Evolutionary conservation across 1,140 invertebrate species (phyloP), one percentile per base, ranked within the genome.

Genomic region (Drosophila rhopaloa): DNA sequence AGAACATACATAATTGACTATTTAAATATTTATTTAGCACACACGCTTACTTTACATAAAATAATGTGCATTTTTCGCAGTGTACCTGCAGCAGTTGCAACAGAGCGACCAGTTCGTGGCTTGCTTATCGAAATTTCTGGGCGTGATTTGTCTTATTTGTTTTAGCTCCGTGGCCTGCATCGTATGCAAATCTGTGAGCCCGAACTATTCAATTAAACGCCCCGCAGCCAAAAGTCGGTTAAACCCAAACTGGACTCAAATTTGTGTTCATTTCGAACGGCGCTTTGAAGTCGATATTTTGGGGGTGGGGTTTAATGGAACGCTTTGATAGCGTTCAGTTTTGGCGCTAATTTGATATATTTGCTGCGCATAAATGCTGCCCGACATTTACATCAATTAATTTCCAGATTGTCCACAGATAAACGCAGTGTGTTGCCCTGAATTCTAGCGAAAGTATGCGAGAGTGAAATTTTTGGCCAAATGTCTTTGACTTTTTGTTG

Each of bases 201-300:
- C 46, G 53, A 81, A 86, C 82, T 88, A 88, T 88, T 88, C 84
- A 88, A 88, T 88, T 88, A 88, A 89, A 88, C 84, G 84, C 84
- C 84, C 84, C 84, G 68, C 72, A 66, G 84, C 84, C 72, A 84
- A 66, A 79, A 59, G 54, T 67, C 65, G 65, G 63, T 47, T 47
- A 38, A 67, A 63, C 41, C 54, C 53, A 27, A 46, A 62, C 57
- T 78, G 63, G 56, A 66, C 59, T 66, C 59, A 78, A 70, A 78
- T 79, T 59, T 62, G 54, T 32, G 50, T 46, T 59, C 53, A 24
- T 56, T 58, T 44, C 48, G 44, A 80, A 76, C 55, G 56, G 61
- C 65, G 63, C 81, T 85, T 84, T 85, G 81, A 84, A 74, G 81
- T 84, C 41, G 53, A 74, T 67, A 37, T 16, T 53, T 53, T 1